Evolutionary conservation across 2,113 vertebrate species (phyloP).

Genomic region (Phrynosoma platyrhinos): DNA sequence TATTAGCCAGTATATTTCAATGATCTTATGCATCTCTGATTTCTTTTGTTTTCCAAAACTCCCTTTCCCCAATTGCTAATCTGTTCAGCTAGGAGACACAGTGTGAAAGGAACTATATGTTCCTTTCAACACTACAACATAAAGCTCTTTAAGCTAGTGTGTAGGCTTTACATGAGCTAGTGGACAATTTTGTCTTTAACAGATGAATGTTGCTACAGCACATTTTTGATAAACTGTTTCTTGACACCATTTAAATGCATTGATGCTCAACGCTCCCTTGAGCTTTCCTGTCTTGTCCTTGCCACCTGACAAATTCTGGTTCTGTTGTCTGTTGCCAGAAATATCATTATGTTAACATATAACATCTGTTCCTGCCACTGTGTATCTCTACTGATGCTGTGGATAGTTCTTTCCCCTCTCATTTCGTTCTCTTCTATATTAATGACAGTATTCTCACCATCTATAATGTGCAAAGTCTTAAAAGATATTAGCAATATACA

Average conservation of each 20-base stretch:
- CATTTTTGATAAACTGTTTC: not conserved
- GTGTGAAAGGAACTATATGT: not conserved
- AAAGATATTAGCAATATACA: not conserved
- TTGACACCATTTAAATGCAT: not conserved
- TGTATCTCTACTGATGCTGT: not conserved
- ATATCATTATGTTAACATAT: not conserved
- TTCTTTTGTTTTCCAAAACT: not conserved
- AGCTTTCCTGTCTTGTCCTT: slow-evolving; percentile 1
- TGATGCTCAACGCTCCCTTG: not conserved
- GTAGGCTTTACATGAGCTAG: not conserved
- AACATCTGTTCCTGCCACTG: slow-evolving; percentile 9
- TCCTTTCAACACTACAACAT: not conserved
- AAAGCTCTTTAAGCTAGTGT: not conserved
- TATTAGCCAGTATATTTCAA: not conserved
- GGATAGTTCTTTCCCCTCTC: not conserved
- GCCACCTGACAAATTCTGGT: not conserved
- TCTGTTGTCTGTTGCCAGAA: not conserved
- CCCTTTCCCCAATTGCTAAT: no score
- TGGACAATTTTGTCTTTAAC: not conserved
- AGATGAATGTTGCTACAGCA: not conserved
- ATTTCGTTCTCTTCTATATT: not conserved
- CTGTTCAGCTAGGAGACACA: not conserved
- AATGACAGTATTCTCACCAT: not conserved
- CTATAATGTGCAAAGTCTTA: not conserved
- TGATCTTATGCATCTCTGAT: no score